Evolutionary conservation across 2,113 vertebrate species (phyloP), one percentile per base, ranked within the genome.

Genomic region (Hyaena hyaena): DNA sequence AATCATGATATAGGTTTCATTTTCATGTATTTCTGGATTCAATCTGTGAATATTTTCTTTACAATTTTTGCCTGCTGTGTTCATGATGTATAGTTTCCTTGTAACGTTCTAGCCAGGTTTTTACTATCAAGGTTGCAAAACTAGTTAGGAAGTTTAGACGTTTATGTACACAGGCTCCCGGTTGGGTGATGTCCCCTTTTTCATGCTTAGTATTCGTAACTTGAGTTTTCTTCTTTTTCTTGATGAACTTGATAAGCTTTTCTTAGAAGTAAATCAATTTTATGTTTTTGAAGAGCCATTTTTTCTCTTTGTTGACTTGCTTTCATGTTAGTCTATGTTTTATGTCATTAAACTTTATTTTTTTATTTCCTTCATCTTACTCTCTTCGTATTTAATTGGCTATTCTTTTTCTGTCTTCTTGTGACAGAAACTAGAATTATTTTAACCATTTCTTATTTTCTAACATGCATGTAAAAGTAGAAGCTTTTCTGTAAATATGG

Each of bases 331-430:
- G 53, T 86, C 33, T 82, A 0, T 61, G 82, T 89, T 45, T 24
- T 81, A 21, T 79, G 33, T 69, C 85, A 81, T 48, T 45, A 2
- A 73, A 50, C 63, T 94, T 84, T 71, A 35, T 6, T 55, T 63
- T 43, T 93, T 87, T 53, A 35, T 71, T 84, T 43, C n/a, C 19
- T 86, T 96, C 39, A 66, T 74, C 6, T 5, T 92, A 15, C 15
- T 50, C 7, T 80, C n/a, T 89, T 90, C 93, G 19, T 76, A 58
- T 89, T 93, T 95, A 80, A 97, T 77, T 91, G 94, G 43, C 63
- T 96, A 1, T 71, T 86, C 12, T 74, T 93, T 80, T 66, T 71
- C 71, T 61, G 21, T n/a, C 58, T 73, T 92, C 71, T 88, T 33
- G 7, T 96, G 33, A 5, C 55, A 80, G n/a, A 90, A 84, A 93